phyloP scores from a whole-genome alignment of 2,113 vertebrate genomes.

The Nycticebus coucang region DNA sequence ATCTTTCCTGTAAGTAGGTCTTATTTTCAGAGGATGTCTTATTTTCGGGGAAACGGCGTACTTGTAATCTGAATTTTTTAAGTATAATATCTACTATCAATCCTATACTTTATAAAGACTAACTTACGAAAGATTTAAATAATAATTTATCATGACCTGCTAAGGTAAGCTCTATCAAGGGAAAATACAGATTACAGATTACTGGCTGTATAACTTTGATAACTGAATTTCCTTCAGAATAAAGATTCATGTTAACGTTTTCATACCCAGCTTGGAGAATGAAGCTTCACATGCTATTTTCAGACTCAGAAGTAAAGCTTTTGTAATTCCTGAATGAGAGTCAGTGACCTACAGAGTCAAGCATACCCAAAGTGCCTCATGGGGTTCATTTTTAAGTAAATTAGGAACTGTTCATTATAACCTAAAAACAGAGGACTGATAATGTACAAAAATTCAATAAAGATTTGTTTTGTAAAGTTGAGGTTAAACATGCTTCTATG shows the following conservation, averaged over 20 bases:
- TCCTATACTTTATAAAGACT: background rate
- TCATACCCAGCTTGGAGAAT: conserved; percentile 24
- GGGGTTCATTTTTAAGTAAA: conserved; percentile 4
- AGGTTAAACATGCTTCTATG: background rate
- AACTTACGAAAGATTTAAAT: conserved; percentile 27
- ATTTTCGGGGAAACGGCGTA: too few species aligned
- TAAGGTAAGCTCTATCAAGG: background rate
- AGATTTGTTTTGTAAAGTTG: background rate
- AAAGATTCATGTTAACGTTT: conserved; percentile 42
- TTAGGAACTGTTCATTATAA: background rate
- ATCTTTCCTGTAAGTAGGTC: too few species aligned
- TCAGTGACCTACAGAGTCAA: background rate
- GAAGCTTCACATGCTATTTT: background rate
- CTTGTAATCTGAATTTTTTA: background rate
- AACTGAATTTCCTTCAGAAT: conserved; percentile 16
- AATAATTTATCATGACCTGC: background rate
- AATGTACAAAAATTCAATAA: background rate
- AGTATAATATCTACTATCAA: background rate
- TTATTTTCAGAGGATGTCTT: too few species aligned
- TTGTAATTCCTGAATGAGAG: conserved; percentile 2
- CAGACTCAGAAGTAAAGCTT: conserved; percentile 9
- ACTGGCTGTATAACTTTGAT: background rate
- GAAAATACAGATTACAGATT: background rate
- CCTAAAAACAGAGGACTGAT: background rate
- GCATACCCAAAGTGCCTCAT: background rate